Conservation (phyloP, 2,113 vertebrate genomes). For the Gavialis gangeticus region DNA sequence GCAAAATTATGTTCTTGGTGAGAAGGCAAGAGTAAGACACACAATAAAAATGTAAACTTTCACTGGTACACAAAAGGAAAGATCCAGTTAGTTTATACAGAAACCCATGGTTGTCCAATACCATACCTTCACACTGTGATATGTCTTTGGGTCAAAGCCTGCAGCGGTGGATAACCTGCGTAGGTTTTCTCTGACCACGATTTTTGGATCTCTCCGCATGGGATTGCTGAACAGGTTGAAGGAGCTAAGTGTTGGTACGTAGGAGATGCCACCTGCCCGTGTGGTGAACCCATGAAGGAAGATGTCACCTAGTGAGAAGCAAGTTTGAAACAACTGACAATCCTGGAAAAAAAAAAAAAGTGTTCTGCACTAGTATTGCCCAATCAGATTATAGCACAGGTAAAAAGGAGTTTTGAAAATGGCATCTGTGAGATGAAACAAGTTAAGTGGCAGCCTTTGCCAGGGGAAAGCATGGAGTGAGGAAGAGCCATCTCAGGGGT, state of each 20-base stretch:
- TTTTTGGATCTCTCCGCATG: slow-evolving; percentile 85
- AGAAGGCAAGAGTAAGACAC: background rate
- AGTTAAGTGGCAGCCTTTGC: no score
- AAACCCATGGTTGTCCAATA: background rate
- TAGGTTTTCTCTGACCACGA: slow-evolving; percentile 89
- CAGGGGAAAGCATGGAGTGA: background rate
- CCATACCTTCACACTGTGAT: slow-evolving; percentile 88
- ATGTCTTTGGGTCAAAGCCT: slow-evolving; percentile 85
- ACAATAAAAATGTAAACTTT: background rate
- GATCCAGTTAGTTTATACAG: background rate
- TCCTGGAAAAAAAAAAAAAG: background rate
- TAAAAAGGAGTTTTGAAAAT: no score
- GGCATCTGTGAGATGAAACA: background rate
- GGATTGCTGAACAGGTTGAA: slow-evolving; percentile 93
- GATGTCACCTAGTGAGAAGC: slow-evolving; percentile 70
- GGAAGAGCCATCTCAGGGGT: background rate
- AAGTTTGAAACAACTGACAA: background rate
- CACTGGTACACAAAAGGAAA: background rate
- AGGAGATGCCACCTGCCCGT: slow-evolving; percentile 90
- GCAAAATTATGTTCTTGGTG: background rate
- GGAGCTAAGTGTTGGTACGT: slow-evolving; percentile 87
- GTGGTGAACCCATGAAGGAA: slow-evolving; percentile 96
- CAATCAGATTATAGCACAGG: background rate
- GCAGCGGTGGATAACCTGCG: slow-evolving; percentile 84
- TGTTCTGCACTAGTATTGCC: background rate